A percentile compares a stretch with the other conserved stretches of the same genome.
These are phyloP conservation scores for Calidris pugnax DNA, from an alignment of 2,113 vertebrate species.

Conservation along the genomic window DNA sequence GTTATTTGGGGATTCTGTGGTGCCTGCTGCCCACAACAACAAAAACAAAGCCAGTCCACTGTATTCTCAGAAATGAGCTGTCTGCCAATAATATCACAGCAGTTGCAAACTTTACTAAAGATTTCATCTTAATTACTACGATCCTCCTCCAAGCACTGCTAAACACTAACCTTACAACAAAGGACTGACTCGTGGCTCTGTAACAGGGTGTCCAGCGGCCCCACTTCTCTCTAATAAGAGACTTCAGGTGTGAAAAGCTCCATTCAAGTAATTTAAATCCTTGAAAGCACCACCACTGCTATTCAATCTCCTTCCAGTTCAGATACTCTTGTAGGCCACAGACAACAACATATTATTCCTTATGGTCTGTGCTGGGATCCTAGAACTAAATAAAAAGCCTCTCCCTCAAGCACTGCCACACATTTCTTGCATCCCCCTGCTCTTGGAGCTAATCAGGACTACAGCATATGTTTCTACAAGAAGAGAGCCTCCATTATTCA, in stretches of 20 bases:
- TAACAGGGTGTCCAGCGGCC: not conserved
- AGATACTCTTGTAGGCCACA: not conserved
- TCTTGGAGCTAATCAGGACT: not conserved
- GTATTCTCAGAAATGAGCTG: not conserved
- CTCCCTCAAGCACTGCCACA: not conserved
- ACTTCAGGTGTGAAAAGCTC: not conserved
- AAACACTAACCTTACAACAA: not conserved
- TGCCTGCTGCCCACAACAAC: conserved; percentile 19
- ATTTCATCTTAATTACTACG: not conserved
- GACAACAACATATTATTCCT: not conserved
- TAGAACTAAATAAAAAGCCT: not conserved
- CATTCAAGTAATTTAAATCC: not conserved
- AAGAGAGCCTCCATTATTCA: not conserved
- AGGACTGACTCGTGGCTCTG: not conserved
- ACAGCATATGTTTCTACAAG: not conserved
- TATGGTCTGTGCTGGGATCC: not conserved
- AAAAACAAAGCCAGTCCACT: not conserved
- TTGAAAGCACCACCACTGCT: not conserved
- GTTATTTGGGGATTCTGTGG: not conserved
- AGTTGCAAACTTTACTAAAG: not conserved
- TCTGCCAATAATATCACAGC: not conserved
- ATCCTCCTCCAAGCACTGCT: not conserved
- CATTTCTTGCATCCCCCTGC: not conserved
- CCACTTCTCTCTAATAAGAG: not conserved
- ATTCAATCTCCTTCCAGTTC: not conserved